Percentiles rank a stretch among this genome's conserved stretches.
Evolutionary conservation across 1,140 invertebrate species (phyloP).

Genomic region (Leguminivora glycinivorella): DNA sequence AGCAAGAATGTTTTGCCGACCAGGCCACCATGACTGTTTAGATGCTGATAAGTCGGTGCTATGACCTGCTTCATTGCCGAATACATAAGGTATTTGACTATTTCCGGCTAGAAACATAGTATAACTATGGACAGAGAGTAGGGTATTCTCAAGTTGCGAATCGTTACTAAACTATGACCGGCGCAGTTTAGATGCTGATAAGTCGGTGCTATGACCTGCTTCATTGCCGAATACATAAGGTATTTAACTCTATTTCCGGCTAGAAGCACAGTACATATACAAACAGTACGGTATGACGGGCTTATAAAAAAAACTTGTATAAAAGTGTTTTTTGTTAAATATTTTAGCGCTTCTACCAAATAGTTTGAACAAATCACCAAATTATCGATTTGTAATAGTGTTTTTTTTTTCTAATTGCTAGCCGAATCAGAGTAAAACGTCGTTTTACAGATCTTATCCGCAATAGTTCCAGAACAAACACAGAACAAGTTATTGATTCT

Average conservation of each 20-base stretch:
- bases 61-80: conserved; percentile 60
- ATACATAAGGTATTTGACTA: conserved; percentile 41
- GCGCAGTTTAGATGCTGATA: conserved; percentile 56
- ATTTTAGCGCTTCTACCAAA: too few species aligned
- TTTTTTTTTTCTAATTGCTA: too few species aligned
- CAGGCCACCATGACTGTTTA: conserved; percentile 56
- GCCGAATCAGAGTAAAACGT: too few species aligned
- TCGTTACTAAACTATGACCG: too few species aligned
- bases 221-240: conserved; percentile 57
- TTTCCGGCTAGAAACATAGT: conserved; percentile 51
- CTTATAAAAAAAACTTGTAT: too few species aligned
- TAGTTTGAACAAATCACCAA: too few species aligned
- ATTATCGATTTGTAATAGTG: too few species aligned
- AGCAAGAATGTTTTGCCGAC: conserved; percentile 39
- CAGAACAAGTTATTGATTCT: too few species aligned
- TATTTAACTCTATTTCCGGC: conserved; percentile 50
- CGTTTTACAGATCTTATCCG: too few species aligned
- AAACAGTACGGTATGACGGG: background rate
- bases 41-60: conserved; percentile 55
- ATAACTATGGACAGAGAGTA: background rate
- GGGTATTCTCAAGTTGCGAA: too few species aligned
- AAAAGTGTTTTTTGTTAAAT: too few species aligned
- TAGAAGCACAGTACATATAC: conserved; percentile 33
- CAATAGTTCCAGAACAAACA: too few species aligned
- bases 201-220: conserved; percentile 49